Evolutionary conservation across 64 coral and sea anemone species (phyloP).

Genomic region (Acropora yongei): DNA sequence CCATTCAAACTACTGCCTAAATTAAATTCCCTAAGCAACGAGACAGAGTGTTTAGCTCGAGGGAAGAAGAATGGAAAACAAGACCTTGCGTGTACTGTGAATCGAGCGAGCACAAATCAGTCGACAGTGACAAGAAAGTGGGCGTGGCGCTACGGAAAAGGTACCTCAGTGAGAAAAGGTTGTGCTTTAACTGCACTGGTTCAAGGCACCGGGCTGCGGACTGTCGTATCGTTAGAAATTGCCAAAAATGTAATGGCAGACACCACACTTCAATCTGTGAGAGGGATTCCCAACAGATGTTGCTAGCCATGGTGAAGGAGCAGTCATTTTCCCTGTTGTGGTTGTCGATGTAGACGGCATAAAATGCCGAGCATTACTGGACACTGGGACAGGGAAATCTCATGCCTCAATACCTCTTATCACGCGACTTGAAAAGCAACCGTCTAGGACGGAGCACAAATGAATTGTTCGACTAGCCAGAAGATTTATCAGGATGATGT

Average conservation of each 20-base stretch:
- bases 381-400: slow-evolving; percentile 11
- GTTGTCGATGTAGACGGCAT: slow-evolving; percentile 41
- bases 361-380: slow-evolving; percentile 43
- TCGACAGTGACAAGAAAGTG: slow-evolving; percentile 30
- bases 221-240: slow-evolving; percentile 20
- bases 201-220: slow-evolving; percentile 33
- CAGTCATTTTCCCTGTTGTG: slow-evolving; percentile 40
- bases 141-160: slow-evolving; percentile 8
- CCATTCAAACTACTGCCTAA: too few relatives aligned
- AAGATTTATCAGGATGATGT: neutral
- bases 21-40: slow-evolving; percentile 14
- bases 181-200: slow-evolving; percentile 72
- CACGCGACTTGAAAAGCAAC: neutral
- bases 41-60: slow-evolving; percentile 47
- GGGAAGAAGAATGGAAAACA: slow-evolving; percentile 12
- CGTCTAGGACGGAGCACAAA: neutral
- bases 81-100: slow-evolving; percentile 65
- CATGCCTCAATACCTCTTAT: slow-evolving; percentile 25
- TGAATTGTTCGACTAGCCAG: slow-evolving; percentile 38
- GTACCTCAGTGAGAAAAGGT: slow-evolving; percentile 17
- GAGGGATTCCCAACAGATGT: neutral
- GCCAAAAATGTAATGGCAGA: slow-evolving; percentile 15
- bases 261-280: slow-evolving; percentile 67
- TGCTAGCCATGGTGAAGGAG: neutral
- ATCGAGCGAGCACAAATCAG: slow-evolving; percentile 30